Evolutionary conservation across 2,888 invertebrate species (phyloP), one percentile per base, ranked within the genome.

Genomic region (Pogonocherus hispidulus): DNA sequence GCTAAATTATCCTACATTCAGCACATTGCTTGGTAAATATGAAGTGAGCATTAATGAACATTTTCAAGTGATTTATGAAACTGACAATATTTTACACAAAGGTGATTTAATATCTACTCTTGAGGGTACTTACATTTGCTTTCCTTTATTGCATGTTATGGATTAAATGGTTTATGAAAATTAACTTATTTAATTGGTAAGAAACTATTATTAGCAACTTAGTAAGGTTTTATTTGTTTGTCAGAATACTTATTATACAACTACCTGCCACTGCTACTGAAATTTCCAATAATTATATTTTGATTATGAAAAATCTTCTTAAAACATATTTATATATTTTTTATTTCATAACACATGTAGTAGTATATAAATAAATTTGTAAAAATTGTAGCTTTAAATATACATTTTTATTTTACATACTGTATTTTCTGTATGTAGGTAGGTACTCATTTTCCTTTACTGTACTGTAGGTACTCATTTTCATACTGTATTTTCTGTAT

Each of bases 1-100:
- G 3, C 14, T 51, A 51, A n/a, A 19, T 16, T 51, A 51, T 51
- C 51, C 51, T 14, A 51, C 51, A 16, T 14, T 5, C 44, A 44
- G 14, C 44, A 44, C 44, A 16, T 16, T 44, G 14, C 6, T 44
- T 16, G 14, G 3, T 44, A 44, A 14, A 44, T 44, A 44, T 44
- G 44, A 44, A 44, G 44, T 44, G 18, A 44, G 16, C 18, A 14
- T 44, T 16, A 16, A 44, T 16, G 18, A 44, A 16, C 16, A 44
- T 16, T 3, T 44, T 16, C 16, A 44, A 44, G 44, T 44, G 18
- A 44, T 44, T 11, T 16, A 16, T 44, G 18, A 44, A 16, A 44
- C 18, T 44, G 14, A 44, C 44, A 14, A 44, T 16, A 44, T 44
- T 44, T 44, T 44, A 44, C 18, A 44, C 18, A 51, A 44, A 44